Evolutionary conservation across 2,113 vertebrate genomes (phyloP), one percentile per base, ranked within the genome.

Genomic region (Salvelinus namaycush): DNA sequence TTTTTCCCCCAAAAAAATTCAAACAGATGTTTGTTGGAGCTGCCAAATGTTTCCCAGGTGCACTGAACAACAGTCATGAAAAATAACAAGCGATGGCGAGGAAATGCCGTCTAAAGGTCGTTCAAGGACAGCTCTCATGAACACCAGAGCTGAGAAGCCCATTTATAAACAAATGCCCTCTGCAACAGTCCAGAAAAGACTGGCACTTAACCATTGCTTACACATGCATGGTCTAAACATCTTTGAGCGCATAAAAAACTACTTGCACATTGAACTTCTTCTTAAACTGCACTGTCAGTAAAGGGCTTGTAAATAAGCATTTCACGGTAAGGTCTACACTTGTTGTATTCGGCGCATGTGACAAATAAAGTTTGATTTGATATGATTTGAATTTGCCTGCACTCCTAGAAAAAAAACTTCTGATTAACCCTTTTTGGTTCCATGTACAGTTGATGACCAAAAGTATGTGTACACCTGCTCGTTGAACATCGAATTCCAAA

Each of bases 21-120:
- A 34, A 34, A 76, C 81, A 85, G 79, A 85, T 78, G 79, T 74
- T 78, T 85, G 71, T 74, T 71, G 76, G 68, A 75, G 48, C 68
- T 76, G 75, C 72, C 71, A 76, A 80, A 83, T 87, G 80, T 80
- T 79, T 83, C 69, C 83, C 80, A 84, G 83, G 83, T 78, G 67
- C 29, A 60, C 57, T 70, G 57, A 72, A 83, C 68, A 82, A 80
- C 67, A 67, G 73, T 68, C 78, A 79, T 74, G 73, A 82, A 76
- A 44, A 87, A 81, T 76, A 79, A 79, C 77, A 80, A 83, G 72
- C 59, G 49, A 66, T 79, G 81, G 70, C 44, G 67, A 70, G 70
- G 80, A 73, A 72, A 73, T 59, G 44, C 49, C 22, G 26, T 60
- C 68, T 76, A 44, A 76, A 81, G 73, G 77, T 82, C 75, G 65